A percentile compares a stretch with the other conserved stretches of the same genome.
These are phyloP conservation scores for Canis aureus DNA, from an alignment of 2,113 vertebrate genomes.

Conservation along the genomic window DNA sequence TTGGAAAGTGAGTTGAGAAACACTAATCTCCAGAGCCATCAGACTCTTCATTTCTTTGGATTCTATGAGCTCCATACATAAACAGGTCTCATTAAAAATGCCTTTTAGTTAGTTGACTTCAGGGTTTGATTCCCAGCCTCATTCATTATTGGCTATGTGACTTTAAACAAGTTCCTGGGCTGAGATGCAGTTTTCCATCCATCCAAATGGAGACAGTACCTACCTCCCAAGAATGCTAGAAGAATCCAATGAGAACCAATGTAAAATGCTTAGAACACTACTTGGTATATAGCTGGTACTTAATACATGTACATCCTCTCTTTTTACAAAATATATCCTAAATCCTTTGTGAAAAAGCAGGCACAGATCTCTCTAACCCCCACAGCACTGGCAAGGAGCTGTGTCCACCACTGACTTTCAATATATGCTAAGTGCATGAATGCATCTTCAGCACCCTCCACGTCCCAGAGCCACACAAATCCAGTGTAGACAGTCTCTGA, in stretches of 20 bases:
- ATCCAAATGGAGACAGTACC: neutral
- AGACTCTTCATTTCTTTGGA: neutral
- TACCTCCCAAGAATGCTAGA: neutral
- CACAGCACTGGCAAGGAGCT: neutral
- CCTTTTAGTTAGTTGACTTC: neutral
- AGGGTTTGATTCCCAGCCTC: neutral
- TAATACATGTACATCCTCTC: neutral
- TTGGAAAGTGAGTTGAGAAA: neutral
- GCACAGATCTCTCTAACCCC: too few relatives aligned
- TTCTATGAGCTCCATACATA: neutral
- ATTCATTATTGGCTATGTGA: neutral
- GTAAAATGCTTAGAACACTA: neutral
- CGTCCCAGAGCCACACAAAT: neutral
- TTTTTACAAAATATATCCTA: neutral
- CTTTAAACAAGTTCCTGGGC: neutral
- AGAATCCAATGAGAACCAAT: neutral
- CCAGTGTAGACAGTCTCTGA: neutral
- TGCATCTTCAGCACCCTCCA: neutral
- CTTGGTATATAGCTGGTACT: neutral
- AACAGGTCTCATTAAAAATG: neutral
- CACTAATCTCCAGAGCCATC: neutral
- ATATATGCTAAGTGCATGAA: neutral
- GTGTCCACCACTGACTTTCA: neutral
- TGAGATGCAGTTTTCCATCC: neutral
- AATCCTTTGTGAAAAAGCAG: neutral